Conservation (phyloP, 2,797 vertebrate genomes). For the Girardinus metallicus region DNA sequence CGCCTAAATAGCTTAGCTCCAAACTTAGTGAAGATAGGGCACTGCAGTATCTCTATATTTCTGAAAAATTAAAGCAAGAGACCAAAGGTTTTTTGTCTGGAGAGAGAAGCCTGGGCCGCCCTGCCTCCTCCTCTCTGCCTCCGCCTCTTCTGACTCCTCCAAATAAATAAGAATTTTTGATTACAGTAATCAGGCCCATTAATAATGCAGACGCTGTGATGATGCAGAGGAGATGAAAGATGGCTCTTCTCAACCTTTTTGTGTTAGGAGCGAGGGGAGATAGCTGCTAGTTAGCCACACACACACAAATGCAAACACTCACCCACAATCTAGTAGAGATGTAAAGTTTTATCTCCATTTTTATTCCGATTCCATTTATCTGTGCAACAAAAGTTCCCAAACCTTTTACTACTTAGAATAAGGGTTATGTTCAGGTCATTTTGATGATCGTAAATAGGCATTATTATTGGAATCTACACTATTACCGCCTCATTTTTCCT, state of each 20-base stretch:
- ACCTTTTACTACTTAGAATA: conserved; percentile 30
- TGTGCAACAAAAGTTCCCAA: conserved; percentile 36
- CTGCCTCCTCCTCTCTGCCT: conserved; percentile 68
- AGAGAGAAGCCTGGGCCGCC: conserved; percentile 73
- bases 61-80: conserved; percentile 78
- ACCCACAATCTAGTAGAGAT: conserved; percentile 59
- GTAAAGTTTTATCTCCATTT: conserved; percentile 60
- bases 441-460: conserved; percentile 33
- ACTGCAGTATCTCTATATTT: conserved; percentile 77
- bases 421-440: conserved; percentile 42
- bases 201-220: conserved; percentile 84
- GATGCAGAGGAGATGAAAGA: conserved; percentile 85
- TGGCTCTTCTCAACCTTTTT: conserved; percentile 84
- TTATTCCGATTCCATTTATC: conserved; percentile 44
- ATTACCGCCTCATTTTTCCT: conserved; percentile 34
- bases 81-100: conserved; percentile 82
- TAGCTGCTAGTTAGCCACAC: conserved; percentile 75
- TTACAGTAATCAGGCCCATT: conserved; percentile 86
- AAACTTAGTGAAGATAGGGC: conserved; percentile 73
- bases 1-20: conserved; percentile 74
- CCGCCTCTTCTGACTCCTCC: conserved; percentile 73
- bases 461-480: conserved; percentile 17
- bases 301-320: conserved; percentile 30
- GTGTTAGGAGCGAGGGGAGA: conserved; percentile 81
- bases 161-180: conserved; percentile 89